phyloP scores from a whole-genome alignment of 2,797 vertebrate genomes.

The Enteromius treurensis region DNA sequence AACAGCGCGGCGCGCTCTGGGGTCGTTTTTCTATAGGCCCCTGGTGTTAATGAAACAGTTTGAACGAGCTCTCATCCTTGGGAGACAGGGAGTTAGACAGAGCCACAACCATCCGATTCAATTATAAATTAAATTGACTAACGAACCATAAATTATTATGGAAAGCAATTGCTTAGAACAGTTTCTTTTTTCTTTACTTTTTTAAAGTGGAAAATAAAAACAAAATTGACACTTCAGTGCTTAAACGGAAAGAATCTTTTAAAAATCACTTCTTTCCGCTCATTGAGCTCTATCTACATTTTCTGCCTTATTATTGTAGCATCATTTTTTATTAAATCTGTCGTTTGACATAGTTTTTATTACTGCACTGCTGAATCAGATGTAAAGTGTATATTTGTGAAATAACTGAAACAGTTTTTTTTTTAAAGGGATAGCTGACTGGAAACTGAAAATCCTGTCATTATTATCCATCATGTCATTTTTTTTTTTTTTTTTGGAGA shows the following conservation, averaged over 20 bases:
- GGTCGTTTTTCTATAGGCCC: conserved; percentile 54
- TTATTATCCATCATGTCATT: neutral
- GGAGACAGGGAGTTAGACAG: conserved; percentile 83
- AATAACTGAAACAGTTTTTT: neutral
- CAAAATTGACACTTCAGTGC: conserved; percentile 87
- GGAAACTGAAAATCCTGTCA: neutral
- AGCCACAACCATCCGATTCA: conserved; percentile 92
- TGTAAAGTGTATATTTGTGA: conserved; percentile 13
- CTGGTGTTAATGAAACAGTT: conserved; percentile 67
- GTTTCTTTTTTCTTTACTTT: conserved; percentile 54
- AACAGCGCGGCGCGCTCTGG: neutral
- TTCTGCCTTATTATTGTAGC: neutral
- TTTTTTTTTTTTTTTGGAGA: neutral
- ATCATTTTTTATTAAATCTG: neutral
- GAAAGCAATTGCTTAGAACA: conserved; percentile 90
- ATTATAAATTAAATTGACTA: conserved; percentile 94
- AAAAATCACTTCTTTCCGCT: neutral
- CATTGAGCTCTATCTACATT: neutral
- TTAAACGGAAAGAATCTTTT: conserved; percentile 69
- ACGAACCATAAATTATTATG: conserved; percentile 93
- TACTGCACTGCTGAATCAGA: neutral
- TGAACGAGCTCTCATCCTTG: conserved; percentile 85
- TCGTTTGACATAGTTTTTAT: neutral
- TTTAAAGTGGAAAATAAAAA: conserved; percentile 89
- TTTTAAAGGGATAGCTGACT: neutral